phyloP scores from a whole-genome alignment of 2,113 vertebrate genomes.

The Dolichallabes microphthalmus region DNA sequence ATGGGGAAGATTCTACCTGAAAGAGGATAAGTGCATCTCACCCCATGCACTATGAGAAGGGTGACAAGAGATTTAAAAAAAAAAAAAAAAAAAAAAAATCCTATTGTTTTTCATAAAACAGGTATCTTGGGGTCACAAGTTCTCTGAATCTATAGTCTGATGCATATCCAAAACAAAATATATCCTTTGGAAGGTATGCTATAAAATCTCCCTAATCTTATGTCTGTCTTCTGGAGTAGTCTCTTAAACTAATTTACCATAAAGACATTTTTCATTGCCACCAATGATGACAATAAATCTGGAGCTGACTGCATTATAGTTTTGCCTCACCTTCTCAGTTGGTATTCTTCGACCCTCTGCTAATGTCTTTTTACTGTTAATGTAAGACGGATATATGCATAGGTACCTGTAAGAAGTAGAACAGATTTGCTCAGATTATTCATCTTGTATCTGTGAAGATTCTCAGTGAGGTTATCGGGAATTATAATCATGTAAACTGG shows the following conservation, averaged over 20 bases:
- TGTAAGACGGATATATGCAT: conserved; percentile 91
- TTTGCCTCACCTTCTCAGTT: conserved; percentile 79
- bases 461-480: no score
- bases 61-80: not conserved
- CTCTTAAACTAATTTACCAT: not conserved
- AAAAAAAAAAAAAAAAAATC: not conserved
- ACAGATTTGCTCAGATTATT: not conserved
- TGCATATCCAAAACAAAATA: not conserved
- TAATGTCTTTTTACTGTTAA: conserved; percentile 97
- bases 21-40: not conserved
- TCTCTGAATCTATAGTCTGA: not conserved
- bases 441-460: no score
- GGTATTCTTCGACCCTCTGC: conserved; percentile 92
- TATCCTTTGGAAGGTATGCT: not conserved
- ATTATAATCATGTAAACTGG: no score
- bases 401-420: conserved; percentile 77
- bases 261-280: not conserved
- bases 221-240: not conserved
- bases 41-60: not conserved
- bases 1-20: not conserved
- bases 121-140: not conserved
- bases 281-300: not conserved
- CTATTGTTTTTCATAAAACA: not conserved
- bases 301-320: not conserved
- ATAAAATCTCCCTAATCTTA: not conserved